A percentile compares a stretch with the other conserved stretches of the same genome.
Conservation (phyloP, 1,140 invertebrate species). For the Leptopilina clavipes region DNA sequence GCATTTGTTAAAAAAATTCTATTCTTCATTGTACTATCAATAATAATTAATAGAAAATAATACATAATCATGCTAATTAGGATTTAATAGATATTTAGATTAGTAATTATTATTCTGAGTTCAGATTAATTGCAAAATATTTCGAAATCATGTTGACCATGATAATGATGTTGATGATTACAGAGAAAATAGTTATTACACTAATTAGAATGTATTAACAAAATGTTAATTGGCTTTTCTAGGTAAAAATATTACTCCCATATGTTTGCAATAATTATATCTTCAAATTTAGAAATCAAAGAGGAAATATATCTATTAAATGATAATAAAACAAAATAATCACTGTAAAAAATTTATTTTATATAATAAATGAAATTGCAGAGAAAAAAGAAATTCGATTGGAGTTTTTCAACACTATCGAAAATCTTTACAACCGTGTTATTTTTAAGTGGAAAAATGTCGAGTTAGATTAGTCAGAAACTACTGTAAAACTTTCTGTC, state of each 20-base stretch:
- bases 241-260: background rate
- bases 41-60: too few relatives aligned
- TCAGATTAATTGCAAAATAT: too few relatives aligned
- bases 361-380: background rate
- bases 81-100: too few relatives aligned
- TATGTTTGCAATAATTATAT: background rate
- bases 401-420: background rate
- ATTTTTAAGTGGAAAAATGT: background rate
- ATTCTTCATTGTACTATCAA: too few relatives aligned
- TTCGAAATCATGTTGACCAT: too few relatives aligned
- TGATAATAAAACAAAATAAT: too few relatives aligned
- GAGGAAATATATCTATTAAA: background rate
- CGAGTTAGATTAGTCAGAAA: slow-evolving; percentile 5
- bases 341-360: too few relatives aligned
- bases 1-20: too few relatives aligned
- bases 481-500: background rate
- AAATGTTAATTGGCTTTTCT: background rate
- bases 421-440: background rate
- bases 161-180: background rate
- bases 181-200: background rate
- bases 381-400: background rate
- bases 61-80: too few relatives aligned
- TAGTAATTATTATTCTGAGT: too few relatives aligned
- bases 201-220: background rate
- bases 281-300: background rate